Conservation (phyloP, 2,888 invertebrate genomes). For the Therioaphis trifolii region DNA sequence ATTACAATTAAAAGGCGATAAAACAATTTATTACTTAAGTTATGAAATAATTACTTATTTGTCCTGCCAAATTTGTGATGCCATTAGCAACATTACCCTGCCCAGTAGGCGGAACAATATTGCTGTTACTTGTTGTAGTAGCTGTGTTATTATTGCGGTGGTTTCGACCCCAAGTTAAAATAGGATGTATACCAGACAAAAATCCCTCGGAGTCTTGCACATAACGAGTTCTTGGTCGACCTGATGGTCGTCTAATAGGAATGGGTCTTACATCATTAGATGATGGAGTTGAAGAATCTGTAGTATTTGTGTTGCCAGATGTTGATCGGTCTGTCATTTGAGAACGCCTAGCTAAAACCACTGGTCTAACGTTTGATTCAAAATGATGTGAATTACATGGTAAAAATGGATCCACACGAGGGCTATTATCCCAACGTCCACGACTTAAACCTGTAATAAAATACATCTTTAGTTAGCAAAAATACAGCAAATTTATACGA, state of each 20-base stretch:
- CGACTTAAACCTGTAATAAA: slow-evolving; percentile 42
- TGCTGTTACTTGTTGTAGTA: slow-evolving; percentile 15
- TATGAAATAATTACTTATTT: slow-evolving; percentile 37
- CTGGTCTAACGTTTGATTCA: slow-evolving; percentile 67
- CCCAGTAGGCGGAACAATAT: slow-evolving; percentile 13
- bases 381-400: slow-evolving; percentile 81
- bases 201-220: background rate
- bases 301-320: slow-evolving; percentile 21
- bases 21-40: background rate
- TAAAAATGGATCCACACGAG: slow-evolving; percentile 75
- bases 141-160: slow-evolving; percentile 19
- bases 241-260: background rate
- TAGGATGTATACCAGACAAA: slow-evolving; percentile 27
- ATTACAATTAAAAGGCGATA: background rate
- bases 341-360: slow-evolving; percentile 60
- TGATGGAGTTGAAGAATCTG: slow-evolving; percentile 4
- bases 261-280: slow-evolving; percentile 23
- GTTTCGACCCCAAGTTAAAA: slow-evolving; percentile 48
- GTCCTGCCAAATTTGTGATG: slow-evolving; percentile 6
- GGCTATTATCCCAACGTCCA: slow-evolving; percentile 4
- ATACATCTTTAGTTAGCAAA: background rate
- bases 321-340: slow-evolving; percentile 49
- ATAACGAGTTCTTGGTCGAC: slow-evolving; percentile 34
- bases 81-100: background rate
- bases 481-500: too few species aligned